Percentiles rank a stretch among this genome's conserved stretches.
Conservation (phyloP, 2,797 vertebrate species). For the Myotis daubentonii region DNA sequence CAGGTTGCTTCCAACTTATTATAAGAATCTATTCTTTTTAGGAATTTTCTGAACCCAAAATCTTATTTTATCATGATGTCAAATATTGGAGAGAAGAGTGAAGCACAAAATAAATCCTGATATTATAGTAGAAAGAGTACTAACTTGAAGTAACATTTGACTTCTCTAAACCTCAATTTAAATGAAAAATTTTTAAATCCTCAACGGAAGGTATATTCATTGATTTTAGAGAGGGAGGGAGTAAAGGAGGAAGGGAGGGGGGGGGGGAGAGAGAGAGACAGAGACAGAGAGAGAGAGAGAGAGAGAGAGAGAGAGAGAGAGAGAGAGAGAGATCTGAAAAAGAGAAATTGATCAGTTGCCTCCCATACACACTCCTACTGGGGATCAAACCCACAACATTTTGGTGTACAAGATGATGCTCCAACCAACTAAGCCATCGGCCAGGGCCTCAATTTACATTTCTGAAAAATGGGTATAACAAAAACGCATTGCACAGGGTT, state of each 20-base stretch:
- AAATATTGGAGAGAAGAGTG: background rate
- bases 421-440: background rate
- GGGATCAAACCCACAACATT: background rate
- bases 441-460: background rate
- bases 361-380: background rate
- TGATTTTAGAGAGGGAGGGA: background rate
- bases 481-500: background rate
- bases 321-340: background rate
- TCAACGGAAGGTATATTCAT: background rate
- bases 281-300: background rate
- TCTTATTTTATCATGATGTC: background rate
- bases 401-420: background rate
- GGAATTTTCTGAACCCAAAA: background rate
- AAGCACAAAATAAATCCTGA: background rate
- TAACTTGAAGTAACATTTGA: background rate
- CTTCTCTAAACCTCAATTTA: background rate
- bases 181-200: background rate
- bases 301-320: no score
- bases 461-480: background rate
- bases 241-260: no score
- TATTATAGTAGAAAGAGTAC: background rate
- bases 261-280: no score
- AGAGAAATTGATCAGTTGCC: background rate
- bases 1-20: background rate
- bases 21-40: background rate